phyloP scores from a whole-genome alignment of 2,888 invertebrate species.

The Erpobdella octoculata region DNA sequence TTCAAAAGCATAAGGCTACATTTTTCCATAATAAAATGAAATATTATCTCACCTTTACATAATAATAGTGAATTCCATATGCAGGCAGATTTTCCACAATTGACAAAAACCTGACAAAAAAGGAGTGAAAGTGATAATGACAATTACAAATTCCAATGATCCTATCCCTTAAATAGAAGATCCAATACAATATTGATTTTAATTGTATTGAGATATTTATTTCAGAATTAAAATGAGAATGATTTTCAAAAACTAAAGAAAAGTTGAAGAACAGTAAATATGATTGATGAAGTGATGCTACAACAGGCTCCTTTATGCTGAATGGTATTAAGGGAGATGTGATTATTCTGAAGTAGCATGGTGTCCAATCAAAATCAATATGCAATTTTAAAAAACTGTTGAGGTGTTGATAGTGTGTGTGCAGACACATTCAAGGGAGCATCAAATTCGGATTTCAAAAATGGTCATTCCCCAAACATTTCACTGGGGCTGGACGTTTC shows the following conservation, averaged over 20 bases:
- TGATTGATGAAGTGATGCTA: too few species aligned
- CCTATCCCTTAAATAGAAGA: not conserved
- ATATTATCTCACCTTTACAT: constrained; percentile 51
- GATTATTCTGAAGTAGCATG: too few species aligned
- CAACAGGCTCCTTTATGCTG: too few species aligned
- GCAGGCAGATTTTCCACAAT: constrained; percentile 56
- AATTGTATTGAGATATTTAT: not conserved
- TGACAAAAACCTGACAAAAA: constrained; percentile 53
- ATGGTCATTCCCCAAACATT: too few species aligned
- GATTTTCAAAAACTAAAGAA: not conserved
- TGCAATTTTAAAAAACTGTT: too few species aligned
- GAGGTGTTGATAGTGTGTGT: too few species aligned
- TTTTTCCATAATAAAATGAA: not conserved
- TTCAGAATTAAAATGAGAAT: not conserved
- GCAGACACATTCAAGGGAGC: too few species aligned
- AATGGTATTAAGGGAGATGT: too few species aligned
- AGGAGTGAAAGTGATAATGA: not conserved
- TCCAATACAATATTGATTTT: not conserved
- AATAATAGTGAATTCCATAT: constrained; percentile 58
- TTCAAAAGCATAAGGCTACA: not conserved
- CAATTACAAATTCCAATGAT: not conserved
- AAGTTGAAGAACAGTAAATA: not conserved
- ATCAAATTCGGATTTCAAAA: too few species aligned
- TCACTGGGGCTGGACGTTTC: too few species aligned
- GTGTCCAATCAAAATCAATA: too few species aligned